A percentile compares a stretch with the other conserved stretches of the same genome.
These are phyloP conservation scores for Barbus barbus DNA, from an alignment of 2,113 vertebrate genomes.

Conservation along the genomic window DNA sequence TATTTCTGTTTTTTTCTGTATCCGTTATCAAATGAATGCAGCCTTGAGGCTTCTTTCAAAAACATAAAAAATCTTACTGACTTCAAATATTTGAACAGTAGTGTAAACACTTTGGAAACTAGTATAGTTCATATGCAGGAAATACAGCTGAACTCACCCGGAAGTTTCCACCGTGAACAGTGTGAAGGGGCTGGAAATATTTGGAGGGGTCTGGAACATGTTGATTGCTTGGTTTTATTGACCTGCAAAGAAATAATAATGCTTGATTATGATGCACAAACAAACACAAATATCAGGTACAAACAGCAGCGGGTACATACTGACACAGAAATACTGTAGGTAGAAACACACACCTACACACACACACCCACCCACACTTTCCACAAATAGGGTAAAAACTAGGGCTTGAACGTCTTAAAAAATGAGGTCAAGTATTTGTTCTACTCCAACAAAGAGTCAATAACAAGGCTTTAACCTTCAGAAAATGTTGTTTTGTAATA, in stretches of 20 bases:
- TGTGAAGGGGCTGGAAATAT: slow-evolving; percentile 70
- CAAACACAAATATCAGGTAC: not conserved
- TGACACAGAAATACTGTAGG: not conserved
- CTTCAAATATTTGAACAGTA: not conserved
- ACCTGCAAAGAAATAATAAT: slow-evolving; percentile 48
- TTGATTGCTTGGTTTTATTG: slow-evolving; percentile 47
- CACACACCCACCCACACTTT: not conserved
- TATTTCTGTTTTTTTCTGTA: not conserved
- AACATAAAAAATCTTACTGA: not conserved
- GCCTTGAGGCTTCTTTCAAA: not conserved
- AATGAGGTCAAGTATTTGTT: not conserved
- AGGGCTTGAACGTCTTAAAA: not conserved
- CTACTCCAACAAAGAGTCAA: not conserved
- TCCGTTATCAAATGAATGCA: not conserved
- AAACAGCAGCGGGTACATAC: not conserved
- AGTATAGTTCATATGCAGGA: not conserved
- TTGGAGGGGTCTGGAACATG: slow-evolving; percentile 72
- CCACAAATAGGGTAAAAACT: too few relatives aligned
- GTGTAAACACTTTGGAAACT: not conserved
- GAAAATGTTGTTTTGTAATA: not conserved
- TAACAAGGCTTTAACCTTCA: not conserved
- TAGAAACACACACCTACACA: not conserved
- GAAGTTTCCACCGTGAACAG: slow-evolving; percentile 67
- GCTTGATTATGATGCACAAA: not conserved
- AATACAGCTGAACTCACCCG: slow-evolving; percentile 57